A percentile compares a stretch with the other conserved stretches of the same genome.
These are phyloP conservation scores for Microcebus tavaratra DNA, from an alignment of 2,113 vertebrate species.

Conservation along the genomic window DNA sequence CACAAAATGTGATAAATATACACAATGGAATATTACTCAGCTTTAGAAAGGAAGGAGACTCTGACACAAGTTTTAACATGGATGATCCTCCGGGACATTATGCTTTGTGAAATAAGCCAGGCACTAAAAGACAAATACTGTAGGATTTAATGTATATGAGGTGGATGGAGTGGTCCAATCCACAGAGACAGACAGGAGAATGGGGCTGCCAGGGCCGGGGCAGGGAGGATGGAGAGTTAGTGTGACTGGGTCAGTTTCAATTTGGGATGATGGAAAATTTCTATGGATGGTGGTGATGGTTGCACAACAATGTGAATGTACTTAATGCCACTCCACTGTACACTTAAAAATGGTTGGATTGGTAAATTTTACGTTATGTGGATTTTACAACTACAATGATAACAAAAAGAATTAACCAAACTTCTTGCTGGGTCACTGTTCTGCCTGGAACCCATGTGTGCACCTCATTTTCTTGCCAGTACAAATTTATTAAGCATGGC, in stretches of 20 bases:
- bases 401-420: neutral
- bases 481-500: neutral
- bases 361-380: neutral
- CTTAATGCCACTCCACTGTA: neutral
- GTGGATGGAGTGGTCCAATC: neutral
- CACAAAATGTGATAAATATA: neutral
- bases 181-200: neutral
- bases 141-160: neutral
- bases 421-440: neutral
- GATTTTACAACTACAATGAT: neutral
- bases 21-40: neutral
- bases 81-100: neutral
- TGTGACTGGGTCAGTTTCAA: neutral
- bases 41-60: neutral
- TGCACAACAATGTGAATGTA: neutral
- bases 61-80: neutral
- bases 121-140: neutral
- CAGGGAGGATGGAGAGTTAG: too few species aligned
- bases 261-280: neutral
- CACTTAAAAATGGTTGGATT: neutral
- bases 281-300: neutral
- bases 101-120: neutral
- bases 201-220: neutral
- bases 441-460: neutral
- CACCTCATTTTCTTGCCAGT: neutral